Evolutionary conservation across 1,140 invertebrate genomes (phyloP).

Genomic region (Ruditapes philippinarum): DNA sequence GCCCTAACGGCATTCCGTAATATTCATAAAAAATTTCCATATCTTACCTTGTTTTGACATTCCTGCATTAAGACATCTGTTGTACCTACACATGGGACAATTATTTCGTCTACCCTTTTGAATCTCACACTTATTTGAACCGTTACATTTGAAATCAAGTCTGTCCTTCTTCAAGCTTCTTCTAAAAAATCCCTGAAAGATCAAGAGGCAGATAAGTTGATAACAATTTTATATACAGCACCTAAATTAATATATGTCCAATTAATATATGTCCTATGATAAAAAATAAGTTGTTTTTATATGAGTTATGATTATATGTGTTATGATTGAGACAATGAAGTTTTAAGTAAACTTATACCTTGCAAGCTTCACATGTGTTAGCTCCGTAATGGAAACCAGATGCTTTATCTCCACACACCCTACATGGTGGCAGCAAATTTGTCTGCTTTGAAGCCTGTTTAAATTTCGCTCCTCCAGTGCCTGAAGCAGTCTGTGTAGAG

Average conservation of each 20-base stretch:
- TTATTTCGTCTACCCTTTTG: constrained; percentile 77
- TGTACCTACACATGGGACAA: constrained; percentile 83
- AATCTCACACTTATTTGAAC: constrained; percentile 79
- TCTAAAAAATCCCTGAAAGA: constrained; percentile 83
- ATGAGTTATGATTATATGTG: too few species aligned
- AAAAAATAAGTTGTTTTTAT: too few species aligned
- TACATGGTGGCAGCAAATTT: constrained; percentile 84
- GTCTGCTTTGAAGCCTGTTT: background rate
- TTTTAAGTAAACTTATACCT: constrained; percentile 83
- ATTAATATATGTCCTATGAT: too few species aligned
- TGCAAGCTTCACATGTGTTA: constrained; percentile 88
- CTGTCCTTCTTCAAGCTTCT: constrained; percentile 79
- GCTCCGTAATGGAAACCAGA: constrained; percentile 88
- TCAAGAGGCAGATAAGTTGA: background rate
- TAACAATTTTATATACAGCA: too few species aligned
- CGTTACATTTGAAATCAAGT: constrained; percentile 79
- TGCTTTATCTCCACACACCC: constrained; percentile 87
- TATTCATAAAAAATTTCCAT: too few species aligned
- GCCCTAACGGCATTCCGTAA: too few species aligned
- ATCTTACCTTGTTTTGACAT: constrained; percentile 86
- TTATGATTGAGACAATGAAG: too few species aligned
- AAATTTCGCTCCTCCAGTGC: too few species aligned
- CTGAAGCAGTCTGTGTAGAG: background rate
- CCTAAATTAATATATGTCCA: too few species aligned
- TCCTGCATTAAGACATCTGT: constrained; percentile 83